These are phyloP conservation scores for Heterodera schachtii DNA, from an alignment of 1,140 invertebrate species.

Conservation along the genomic window DNA sequence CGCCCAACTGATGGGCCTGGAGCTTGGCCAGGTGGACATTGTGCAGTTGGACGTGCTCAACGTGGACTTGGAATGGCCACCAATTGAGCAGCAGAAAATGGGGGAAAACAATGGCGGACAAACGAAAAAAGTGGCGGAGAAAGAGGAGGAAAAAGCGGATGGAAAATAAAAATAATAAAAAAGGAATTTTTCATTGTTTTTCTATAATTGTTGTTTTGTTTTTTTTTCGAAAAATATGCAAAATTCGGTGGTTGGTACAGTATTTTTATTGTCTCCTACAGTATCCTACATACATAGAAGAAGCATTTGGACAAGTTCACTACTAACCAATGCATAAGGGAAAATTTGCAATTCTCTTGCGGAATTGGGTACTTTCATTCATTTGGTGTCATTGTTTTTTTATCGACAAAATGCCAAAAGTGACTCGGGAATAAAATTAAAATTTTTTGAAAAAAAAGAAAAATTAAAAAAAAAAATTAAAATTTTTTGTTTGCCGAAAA, in stretches of 20 bases:
- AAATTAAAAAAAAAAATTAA: too few species aligned
- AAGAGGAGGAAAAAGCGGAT: neutral
- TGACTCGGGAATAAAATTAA: too few species aligned
- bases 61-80: constrained; percentile 66
- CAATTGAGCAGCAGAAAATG: constrained; percentile 11
- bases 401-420: too few species aligned
- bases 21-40: constrained; percentile 67
- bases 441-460: too few species aligned
- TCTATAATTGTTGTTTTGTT: neutral
- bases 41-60: constrained; percentile 69
- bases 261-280: too few species aligned
- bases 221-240: neutral
- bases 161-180: neutral
- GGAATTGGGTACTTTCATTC: too few species aligned
- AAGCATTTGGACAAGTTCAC: too few species aligned
- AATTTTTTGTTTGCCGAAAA: too few species aligned
- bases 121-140: neutral
- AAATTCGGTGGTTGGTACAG: neutral
- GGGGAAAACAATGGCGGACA: neutral
- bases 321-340: too few species aligned
- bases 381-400: too few species aligned
- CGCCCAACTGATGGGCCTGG: constrained; percentile 64
- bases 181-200: neutral
- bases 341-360: too few species aligned
- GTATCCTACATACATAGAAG: too few species aligned